Conservation (phyloP, 2,888 invertebrate genomes). For the Eupsilia transversa region DNA sequence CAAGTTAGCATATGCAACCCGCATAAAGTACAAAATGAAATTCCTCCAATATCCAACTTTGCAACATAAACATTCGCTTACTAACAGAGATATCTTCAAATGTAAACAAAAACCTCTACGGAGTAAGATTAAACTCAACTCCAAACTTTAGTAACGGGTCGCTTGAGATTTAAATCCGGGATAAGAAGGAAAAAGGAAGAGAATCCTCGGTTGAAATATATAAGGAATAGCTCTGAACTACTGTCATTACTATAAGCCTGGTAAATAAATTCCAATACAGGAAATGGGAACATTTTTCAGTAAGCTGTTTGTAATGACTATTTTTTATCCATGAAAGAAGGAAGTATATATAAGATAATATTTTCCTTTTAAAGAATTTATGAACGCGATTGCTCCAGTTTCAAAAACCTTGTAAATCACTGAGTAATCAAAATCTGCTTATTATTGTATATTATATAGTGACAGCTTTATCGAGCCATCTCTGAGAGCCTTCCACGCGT, state of each 20-base stretch:
- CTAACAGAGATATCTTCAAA: conserved; percentile 32
- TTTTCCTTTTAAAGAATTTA: too few relatives aligned
- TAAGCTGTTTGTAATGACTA: background rate
- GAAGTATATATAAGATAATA: too few relatives aligned
- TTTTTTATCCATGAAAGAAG: background rate
- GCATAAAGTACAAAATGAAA: background rate
- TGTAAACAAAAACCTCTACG: conserved; percentile 42
- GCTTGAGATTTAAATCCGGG: conserved; percentile 35
- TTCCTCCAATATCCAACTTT: background rate
- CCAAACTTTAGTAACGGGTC: conserved; percentile 43
- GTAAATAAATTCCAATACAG: conserved; percentile 10
- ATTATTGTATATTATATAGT: too few relatives aligned
- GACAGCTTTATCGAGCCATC: too few relatives aligned
- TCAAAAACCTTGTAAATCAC: too few relatives aligned
- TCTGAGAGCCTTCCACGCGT: too few relatives aligned
- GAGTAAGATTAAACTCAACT: conserved; percentile 45
- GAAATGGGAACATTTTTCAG: background rate
- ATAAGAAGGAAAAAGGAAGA: conserved; percentile 3
- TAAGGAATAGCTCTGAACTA: conserved; percentile 7
- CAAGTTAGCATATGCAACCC: background rate
- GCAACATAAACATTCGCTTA: conserved; percentile 10
- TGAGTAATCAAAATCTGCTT: too few relatives aligned
- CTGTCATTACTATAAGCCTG: conserved; percentile 10
- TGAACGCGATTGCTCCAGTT: too few relatives aligned
- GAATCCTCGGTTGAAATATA: conserved; percentile 23